Conservation (phyloP, 2,888 invertebrate genomes). For the Dendrolimus houi region DNA sequence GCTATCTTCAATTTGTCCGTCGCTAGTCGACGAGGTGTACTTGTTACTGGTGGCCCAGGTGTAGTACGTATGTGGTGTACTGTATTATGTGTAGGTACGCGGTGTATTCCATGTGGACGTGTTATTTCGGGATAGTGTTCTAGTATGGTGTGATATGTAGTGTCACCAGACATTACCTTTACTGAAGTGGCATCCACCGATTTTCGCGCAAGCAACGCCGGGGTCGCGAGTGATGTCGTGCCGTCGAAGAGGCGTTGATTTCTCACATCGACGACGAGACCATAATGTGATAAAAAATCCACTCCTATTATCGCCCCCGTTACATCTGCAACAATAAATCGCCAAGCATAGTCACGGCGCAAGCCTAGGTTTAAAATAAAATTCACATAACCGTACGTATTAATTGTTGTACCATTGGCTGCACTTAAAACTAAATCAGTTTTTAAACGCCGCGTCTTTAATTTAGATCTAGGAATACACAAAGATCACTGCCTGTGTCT, state of each 20-base stretch:
- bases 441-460: conserved; percentile 5
- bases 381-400: conserved; percentile 11
- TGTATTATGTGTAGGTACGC: conserved; percentile 1
- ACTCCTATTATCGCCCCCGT: conserved; percentile 22
- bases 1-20: conserved; percentile 2
- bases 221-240: conserved; percentile 1
- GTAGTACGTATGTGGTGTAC: conserved; percentile 3
- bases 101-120: conserved; percentile 1
- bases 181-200: conserved; percentile 1
- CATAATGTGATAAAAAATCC: conserved; percentile 8
- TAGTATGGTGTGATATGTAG: conserved; percentile 1
- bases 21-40: conserved; percentile 2
- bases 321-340: conserved; percentile 31
- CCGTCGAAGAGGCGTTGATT: conserved; percentile 5
- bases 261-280: conserved; percentile 5
- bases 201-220: neutral
- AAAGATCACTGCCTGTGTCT: conserved; percentile 14
- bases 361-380: conserved; percentile 12
- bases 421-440: conserved; percentile 23
- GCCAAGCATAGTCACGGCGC: conserved; percentile 21
- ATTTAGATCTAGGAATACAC: conserved; percentile 9
- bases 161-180: conserved; percentile 1
- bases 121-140: conserved; percentile 1
- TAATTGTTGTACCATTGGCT: conserved; percentile 26
- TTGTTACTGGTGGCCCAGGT: conserved; percentile 2